Evolutionary conservation across 2,888 invertebrate genomes (phyloP).

Genomic region (Scaptomyza polygonia): DNA sequence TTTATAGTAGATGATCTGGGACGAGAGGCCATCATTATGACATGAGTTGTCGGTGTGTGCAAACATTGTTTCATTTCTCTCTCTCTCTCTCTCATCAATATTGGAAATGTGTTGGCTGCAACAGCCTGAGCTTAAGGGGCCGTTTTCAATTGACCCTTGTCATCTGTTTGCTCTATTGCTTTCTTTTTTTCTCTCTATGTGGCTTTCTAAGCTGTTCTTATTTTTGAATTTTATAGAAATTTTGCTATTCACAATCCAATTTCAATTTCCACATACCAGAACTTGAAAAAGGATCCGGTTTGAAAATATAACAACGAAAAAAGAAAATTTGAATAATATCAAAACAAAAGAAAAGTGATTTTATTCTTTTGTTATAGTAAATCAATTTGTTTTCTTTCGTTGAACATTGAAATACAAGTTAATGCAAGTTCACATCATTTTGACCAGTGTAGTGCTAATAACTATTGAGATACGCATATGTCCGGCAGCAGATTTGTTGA

Average conservation of each 20-base stretch:
- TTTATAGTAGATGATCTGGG: conserved; percentile 63
- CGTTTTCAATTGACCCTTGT: conserved; percentile 61
- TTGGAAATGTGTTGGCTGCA: conserved; percentile 64
- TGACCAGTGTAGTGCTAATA: background rate
- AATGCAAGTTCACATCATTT: background rate
- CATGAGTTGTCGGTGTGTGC: conserved; percentile 48
- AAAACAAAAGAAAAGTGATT: background rate
- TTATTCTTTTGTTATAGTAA: too few relatives aligned
- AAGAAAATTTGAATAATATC: background rate
- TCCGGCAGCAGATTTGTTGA: background rate
- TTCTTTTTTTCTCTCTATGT: background rate
- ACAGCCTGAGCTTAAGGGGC: conserved; percentile 55
- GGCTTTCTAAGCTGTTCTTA: too few relatives aligned
- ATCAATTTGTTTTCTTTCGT: too few relatives aligned
- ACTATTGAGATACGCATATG: background rate
- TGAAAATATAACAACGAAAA: background rate
- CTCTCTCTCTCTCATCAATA: conserved; percentile 60
- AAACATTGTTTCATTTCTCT: conserved; percentile 39
- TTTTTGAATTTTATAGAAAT: conserved; percentile 8
- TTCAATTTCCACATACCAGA: conserved; percentile 11
- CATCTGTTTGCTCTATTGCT: conserved; percentile 40
- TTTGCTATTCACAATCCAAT: conserved; percentile 20
- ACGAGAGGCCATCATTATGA: conserved; percentile 65
- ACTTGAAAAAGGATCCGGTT: background rate
- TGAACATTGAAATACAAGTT: too few relatives aligned